Conservation (phyloP, 2,888 invertebrate species). For the Bombyx huttoni region DNA sequence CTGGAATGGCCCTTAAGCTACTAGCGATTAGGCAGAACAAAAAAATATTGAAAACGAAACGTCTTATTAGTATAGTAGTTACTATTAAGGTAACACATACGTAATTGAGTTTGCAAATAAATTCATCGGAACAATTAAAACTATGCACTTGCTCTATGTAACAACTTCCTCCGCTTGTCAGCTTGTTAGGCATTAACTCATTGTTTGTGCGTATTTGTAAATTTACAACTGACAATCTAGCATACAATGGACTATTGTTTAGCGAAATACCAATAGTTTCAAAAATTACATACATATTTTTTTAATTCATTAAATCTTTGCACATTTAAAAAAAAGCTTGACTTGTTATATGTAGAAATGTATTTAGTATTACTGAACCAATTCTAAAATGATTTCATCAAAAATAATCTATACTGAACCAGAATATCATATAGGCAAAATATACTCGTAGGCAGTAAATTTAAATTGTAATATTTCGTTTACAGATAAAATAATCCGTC, state of each 20-base stretch:
- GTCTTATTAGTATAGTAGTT: not conserved
- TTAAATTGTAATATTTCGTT: no score
- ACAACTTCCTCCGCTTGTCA: slow-evolving; percentile 38
- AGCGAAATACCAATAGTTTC: slow-evolving; percentile 3
- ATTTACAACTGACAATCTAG: slow-evolving; percentile 35
- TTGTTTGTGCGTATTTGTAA: slow-evolving; percentile 48
- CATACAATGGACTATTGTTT: slow-evolving; percentile 57
- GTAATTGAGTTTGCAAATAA: slow-evolving; percentile 5
- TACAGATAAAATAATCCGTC: no score
- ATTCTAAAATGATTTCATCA: no score
- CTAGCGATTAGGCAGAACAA: not conserved
- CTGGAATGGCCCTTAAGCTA: no score
- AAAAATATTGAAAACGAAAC: not conserved
- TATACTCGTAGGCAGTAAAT: no score
- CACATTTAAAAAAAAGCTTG: no score
- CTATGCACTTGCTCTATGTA: slow-evolving; percentile 2
- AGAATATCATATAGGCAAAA: no score
- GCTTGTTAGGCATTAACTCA: slow-evolving; percentile 17
- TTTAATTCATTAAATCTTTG: not conserved
- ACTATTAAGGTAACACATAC: not conserved
- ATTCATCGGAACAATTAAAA: not conserved
- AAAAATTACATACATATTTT: not conserved
- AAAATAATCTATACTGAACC: no score
- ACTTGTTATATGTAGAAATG: no score
- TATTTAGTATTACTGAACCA: no score